A percentile compares a stretch with the other conserved stretches of the same genome.
Conservation (phyloP, 1,140 invertebrate genomes). For the Neoseiulus cucumeris region DNA sequence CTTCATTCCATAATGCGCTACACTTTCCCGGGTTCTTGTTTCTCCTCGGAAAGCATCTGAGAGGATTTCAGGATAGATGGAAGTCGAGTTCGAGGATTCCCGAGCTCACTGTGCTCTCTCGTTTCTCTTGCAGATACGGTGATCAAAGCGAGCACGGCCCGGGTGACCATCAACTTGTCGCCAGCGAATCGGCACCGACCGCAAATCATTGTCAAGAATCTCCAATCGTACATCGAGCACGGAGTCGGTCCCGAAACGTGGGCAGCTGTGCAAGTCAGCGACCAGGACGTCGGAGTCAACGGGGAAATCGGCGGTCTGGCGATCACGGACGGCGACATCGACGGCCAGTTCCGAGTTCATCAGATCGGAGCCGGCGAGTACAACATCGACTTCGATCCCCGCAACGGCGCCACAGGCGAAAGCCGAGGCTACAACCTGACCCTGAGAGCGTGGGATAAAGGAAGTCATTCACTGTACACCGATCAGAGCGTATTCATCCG, state of each 20-base stretch:
- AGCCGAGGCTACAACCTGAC: slow-evolving; percentile 66
- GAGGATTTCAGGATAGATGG: too few relatives aligned
- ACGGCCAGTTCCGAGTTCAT: slow-evolving; percentile 57
- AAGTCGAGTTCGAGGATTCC: too few relatives aligned
- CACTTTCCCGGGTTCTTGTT: too few relatives aligned
- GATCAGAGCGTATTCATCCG: slow-evolving; percentile 28
- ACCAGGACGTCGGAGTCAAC: slow-evolving; percentile 47
- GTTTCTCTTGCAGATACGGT: slow-evolving; percentile 4
- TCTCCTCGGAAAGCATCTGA: too few relatives aligned
- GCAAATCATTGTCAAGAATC: slow-evolving; percentile 53
- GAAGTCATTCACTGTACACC: slow-evolving; percentile 40
- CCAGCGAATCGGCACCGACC: slow-evolving; percentile 69
- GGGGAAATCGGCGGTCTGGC: slow-evolving; percentile 60
- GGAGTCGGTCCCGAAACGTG: slow-evolving; percentile 62
- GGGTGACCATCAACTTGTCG: slow-evolving; percentile 50
- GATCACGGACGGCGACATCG: slow-evolving; percentile 66
- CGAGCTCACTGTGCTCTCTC: neutral
- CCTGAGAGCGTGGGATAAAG: slow-evolving; percentile 57
- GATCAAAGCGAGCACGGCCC: slow-evolving; percentile 41
- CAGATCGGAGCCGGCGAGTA: slow-evolving; percentile 25
- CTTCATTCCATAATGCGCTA: too few relatives aligned
- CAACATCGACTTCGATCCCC: slow-evolving; percentile 25
- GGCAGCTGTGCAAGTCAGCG: slow-evolving; percentile 62
- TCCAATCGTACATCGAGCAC: slow-evolving; percentile 48
- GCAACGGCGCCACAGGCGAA: slow-evolving; percentile 44